Evolutionary conservation across 2,797 vertebrate species (phyloP).

Genomic region (Myripristis murdjan): DNA sequence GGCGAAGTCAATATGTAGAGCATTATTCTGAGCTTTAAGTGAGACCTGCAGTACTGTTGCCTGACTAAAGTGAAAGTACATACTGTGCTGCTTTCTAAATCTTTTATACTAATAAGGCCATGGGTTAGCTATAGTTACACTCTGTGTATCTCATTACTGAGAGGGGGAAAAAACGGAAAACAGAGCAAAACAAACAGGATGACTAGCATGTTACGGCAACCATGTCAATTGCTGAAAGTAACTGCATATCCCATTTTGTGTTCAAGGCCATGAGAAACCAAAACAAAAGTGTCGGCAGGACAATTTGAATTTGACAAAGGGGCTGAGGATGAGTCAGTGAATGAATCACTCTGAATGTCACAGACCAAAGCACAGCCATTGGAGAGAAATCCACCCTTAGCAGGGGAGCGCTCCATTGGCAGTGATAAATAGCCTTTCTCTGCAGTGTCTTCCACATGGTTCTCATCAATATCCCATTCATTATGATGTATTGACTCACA

Average conservation of each 20-base stretch:
- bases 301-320: conserved; percentile 73
- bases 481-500: conserved; percentile 67
- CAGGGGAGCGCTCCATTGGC: conserved; percentile 54
- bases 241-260: conserved; percentile 62
- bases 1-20: neutral
- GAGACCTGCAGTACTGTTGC: too few relatives aligned
- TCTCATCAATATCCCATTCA: conserved; percentile 72
- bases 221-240: conserved; percentile 52
- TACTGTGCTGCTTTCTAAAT: conserved; percentile 30
- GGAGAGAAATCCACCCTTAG: conserved; percentile 57
- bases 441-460: conserved; percentile 67
- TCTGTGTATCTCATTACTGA: conserved; percentile 58
- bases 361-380: conserved; percentile 67
- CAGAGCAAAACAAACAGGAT: conserved; percentile 53
- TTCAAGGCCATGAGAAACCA: conserved; percentile 63
- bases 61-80: neutral
- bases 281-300: conserved; percentile 70
- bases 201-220: conserved; percentile 58
- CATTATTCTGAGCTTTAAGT: too few relatives aligned
- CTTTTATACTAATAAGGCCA: conserved; percentile 32
- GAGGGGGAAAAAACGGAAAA: conserved; percentile 18
- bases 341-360: conserved; percentile 71
- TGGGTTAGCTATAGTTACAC: conserved; percentile 18
- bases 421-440: conserved; percentile 66
- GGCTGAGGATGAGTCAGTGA: conserved; percentile 73